Base-by-base conservation (phyloP, 2,113 vertebrate genomes). In the Shinisaurus crocodilurus region DNA sequence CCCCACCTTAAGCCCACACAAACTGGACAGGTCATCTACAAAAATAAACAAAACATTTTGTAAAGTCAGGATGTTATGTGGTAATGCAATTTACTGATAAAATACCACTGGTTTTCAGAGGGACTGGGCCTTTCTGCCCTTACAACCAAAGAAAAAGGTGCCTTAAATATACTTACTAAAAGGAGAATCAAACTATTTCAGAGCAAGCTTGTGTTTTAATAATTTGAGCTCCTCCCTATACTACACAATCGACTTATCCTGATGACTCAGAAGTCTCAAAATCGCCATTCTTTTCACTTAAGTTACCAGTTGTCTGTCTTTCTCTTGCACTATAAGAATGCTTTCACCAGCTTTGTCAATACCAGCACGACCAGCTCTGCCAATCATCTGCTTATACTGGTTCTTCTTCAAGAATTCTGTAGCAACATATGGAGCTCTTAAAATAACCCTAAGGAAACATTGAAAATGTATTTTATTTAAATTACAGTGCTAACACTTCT, bases 321-420 rank as follows among this genome's bases (percentile, higher is more conserved):
- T 98, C 67, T 99, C 98, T 96, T 99, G 98, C 69, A 98, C 93
- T 95, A 99, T 98, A 43, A 99, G 98, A 95, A 99, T 97, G 89
- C 99, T 99, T 97, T 99, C 99, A 8, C 99, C 99, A 86, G 90
- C 65, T 5, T 94, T 93, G 93, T 99, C 99, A 89, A 99, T 98
- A 3, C 99, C 99, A 3, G 99, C 99, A 86, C 99, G 98, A 2
- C 99, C 99, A 34, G 99, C 99, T 94, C 99, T 97, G 18, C 99
- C 99, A 87, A 98, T 97, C 99, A 99, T 99, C 95, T 99, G 99
- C 82, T 99, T 98, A 94, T 99, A 99, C 85, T 99, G 99, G 93
- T 93, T 99, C 94, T 97, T 98, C 97, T 97, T 99, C 93, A 99
- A 96, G 96, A 99, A 98, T 80, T 98, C 98, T 1, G 91, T 96